phyloP scores from a whole-genome alignment of 1,140 invertebrate genomes.

The Zaprionus kolodkinae region DNA sequence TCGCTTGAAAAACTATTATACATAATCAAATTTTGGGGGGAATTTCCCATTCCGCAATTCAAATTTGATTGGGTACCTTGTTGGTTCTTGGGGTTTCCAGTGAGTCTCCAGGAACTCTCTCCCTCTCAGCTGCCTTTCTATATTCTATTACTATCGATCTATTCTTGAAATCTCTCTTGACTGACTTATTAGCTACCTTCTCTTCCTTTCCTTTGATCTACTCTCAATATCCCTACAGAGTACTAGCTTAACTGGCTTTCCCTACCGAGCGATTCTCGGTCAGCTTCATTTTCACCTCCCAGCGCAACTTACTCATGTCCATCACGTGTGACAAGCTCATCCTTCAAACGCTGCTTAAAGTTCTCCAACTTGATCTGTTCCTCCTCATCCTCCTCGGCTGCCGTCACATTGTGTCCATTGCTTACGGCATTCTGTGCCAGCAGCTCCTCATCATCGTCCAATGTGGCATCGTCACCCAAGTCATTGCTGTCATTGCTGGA shows the following conservation, averaged over 20 bases:
- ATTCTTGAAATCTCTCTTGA: no score
- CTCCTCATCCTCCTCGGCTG: constrained; percentile 78
- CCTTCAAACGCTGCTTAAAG: constrained; percentile 90
- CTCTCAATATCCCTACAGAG: no score
- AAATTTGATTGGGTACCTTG: neutral
- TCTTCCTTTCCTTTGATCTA: neutral
- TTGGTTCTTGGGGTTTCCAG: neutral
- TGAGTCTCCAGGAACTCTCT: neutral
- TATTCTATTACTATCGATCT: no score
- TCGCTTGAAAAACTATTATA: neutral
- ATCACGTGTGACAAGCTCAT: constrained; percentile 93
- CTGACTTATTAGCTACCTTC: neutral
- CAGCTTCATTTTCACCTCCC: no score
- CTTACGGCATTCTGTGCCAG: constrained; percentile 53
- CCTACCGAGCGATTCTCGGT: neutral
- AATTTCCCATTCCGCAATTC: neutral
- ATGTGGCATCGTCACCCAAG: constrained; percentile 43
- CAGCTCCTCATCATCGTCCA: constrained; percentile 76
- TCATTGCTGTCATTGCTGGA: constrained; percentile 49
- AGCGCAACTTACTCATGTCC: constrained; percentile 88
- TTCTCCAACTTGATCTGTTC: constrained; percentile 87
- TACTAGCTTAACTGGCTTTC: neutral
- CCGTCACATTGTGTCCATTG: constrained; percentile 46
- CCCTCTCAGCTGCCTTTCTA: no score
- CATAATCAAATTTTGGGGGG: neutral